A percentile compares a stretch with the other conserved stretches of the same genome.
Conservation (phyloP, 2,113 vertebrate genomes). For the Oryzias woworae region DNA sequence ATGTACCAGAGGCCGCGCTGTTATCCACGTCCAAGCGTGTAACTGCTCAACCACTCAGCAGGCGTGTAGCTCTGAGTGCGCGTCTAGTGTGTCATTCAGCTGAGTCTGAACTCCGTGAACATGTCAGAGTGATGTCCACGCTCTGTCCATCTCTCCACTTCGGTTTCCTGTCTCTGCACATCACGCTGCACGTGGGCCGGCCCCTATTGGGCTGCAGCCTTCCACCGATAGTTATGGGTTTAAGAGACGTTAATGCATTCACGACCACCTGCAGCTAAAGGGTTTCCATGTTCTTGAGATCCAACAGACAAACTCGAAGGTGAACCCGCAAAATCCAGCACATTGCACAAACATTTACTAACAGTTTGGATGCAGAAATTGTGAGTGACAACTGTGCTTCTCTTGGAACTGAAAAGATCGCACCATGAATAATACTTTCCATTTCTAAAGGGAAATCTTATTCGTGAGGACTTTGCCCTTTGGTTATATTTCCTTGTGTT, state of each 20-base stretch:
- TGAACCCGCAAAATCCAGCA: too few relatives aligned
- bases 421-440: too few relatives aligned
- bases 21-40: conserved; percentile 24
- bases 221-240: not conserved
- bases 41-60: conserved; percentile 32
- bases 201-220: not conserved
- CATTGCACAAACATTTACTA: too few relatives aligned
- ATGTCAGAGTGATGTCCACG: conserved; percentile 38
- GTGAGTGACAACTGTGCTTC: too few relatives aligned
- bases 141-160: conserved; percentile 27
- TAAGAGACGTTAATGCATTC: conserved; percentile 1
- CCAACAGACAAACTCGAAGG: too few relatives aligned
- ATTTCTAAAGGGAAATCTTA: too few relatives aligned
- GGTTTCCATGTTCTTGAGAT: too few relatives aligned
- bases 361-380: too few relatives aligned
- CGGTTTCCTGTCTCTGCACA: not conserved
- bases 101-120: conserved; percentile 4
- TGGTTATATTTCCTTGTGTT: too few relatives aligned
- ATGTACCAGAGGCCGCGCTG: conserved; percentile 8
- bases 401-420: too few relatives aligned
- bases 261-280: not conserved
- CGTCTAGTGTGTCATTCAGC: conserved; percentile 37
- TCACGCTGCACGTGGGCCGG: not conserved
- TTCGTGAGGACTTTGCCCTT: too few relatives aligned
- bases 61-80: conserved; percentile 30